These are phyloP conservation scores for Dasypogon diadema DNA, from an alignment of 2,888 invertebrate genomes.

Conservation along the genomic window DNA sequence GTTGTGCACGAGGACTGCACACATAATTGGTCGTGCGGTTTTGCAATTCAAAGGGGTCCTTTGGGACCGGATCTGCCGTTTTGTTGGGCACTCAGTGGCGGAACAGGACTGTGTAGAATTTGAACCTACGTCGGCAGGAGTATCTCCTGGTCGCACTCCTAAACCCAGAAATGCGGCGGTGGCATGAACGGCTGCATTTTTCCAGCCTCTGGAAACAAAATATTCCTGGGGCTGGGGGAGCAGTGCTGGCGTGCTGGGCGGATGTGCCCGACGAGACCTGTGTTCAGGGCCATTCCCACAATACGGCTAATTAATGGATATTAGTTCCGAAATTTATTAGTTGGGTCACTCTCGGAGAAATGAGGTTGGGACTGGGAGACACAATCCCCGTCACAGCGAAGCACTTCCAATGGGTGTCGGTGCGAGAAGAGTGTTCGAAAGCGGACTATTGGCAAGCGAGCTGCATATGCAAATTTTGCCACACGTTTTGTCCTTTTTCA, in stretches of 20 bases:
- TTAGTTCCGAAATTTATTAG: conserved; percentile 55
- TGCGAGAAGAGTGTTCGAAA: not conserved
- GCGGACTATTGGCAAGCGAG: conserved; percentile 2
- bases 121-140: not conserved
- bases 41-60: conserved; percentile 53
- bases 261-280: conserved; percentile 10
- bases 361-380: conserved; percentile 12
- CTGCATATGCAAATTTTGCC: not conserved
- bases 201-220: conserved; percentile 50
- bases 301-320: conserved; percentile 56
- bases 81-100: not conserved
- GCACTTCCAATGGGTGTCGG: conserved; percentile 5
- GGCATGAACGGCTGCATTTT: conserved; percentile 51
- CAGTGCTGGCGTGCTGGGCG: conserved; percentile 2
- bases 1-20: conserved; percentile 7
- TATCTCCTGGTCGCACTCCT: not conserved
- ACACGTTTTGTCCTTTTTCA: not conserved
- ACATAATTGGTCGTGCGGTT: conserved; percentile 55
- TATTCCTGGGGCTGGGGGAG: conserved; percentile 51
- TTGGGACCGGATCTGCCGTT: conserved; percentile 7
- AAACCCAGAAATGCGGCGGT: conserved; percentile 20
- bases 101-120: not conserved
- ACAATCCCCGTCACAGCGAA: not conserved
- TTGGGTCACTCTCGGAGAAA: conserved; percentile 12
- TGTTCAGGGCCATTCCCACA: conserved; percentile 35